phyloP scores from a whole-genome alignment of 2,113 vertebrate genomes.

The Strix uralensis region DNA sequence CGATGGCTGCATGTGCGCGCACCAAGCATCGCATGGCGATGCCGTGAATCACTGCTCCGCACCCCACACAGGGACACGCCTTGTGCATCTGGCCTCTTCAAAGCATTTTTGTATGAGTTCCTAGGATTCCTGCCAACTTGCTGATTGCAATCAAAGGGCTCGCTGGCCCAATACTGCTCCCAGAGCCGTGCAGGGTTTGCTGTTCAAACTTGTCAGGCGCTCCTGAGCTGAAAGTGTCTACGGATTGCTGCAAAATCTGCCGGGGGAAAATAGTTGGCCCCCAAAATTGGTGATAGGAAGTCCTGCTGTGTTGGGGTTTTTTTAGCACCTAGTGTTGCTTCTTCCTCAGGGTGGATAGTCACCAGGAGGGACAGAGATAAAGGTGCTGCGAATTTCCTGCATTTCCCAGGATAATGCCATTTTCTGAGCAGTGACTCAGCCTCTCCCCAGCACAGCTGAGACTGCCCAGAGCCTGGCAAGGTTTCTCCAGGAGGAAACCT shows the following conservation, averaged over 20 bases:
- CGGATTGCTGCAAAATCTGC: not conserved
- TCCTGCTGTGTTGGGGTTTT: not conserved
- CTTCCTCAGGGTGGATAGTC: not conserved
- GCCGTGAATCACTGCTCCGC: slow-evolving; percentile 53
- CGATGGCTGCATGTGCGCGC: not conserved
- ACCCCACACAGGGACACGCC: slow-evolving; percentile 51
- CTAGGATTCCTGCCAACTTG: slow-evolving; percentile 57
- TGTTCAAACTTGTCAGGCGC: slow-evolving; percentile 59
- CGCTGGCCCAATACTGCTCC: slow-evolving; percentile 38
- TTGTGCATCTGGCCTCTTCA: slow-evolving; percentile 60
- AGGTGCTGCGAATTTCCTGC: not conserved
- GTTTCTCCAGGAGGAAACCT: not conserved
- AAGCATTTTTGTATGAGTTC: slow-evolving; percentile 69
- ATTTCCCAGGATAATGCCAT: not conserved
- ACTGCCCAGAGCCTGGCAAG: not conserved
- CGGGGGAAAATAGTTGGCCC: not conserved
- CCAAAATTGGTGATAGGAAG: not conserved
- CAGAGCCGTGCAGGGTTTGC: not conserved
- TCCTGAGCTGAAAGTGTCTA: not conserved
- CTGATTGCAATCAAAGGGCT: slow-evolving; percentile 60
- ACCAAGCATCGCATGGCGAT: not conserved
- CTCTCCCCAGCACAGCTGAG: not conserved
- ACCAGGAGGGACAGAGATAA: not conserved
- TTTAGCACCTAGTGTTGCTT: not conserved
- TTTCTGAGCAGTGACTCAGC: not conserved